Percentiles rank a stretch among this genome's conserved stretches.
Conservation (phyloP, 2,888 invertebrate species). For the Ganaspis brasiliensis region DNA sequence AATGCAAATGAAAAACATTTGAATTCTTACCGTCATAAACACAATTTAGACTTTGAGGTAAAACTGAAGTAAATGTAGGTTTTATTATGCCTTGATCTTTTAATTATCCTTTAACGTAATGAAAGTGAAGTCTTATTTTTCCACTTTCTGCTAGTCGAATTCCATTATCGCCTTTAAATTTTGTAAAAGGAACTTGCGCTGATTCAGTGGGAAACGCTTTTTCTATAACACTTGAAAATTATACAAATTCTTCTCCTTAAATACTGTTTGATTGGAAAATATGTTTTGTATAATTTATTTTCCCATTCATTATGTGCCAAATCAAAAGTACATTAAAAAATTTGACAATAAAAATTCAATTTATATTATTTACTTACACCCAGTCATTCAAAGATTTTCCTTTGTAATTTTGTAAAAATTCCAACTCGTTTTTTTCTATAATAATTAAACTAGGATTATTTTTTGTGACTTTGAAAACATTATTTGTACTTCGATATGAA, state of each 20-base stretch:
- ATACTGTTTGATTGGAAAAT: not conserved
- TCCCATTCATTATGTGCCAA: not conserved
- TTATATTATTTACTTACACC: conserved; percentile 2
- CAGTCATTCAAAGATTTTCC: not conserved
- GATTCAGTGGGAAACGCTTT: conserved; percentile 1
- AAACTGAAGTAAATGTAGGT: not conserved
- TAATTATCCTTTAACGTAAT: conserved; percentile 6
- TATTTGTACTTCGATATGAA: too few species aligned
- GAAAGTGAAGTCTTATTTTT: not conserved
- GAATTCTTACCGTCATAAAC: not conserved
- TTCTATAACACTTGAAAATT: not conserved
- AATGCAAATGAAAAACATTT: too few species aligned
- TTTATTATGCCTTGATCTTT: not conserved
- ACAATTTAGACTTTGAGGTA: not conserved
- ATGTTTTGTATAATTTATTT: not conserved
- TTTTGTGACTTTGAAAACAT: not conserved
- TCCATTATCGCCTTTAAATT: not conserved
- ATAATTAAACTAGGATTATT: conserved; percentile 47
- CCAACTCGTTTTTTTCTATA: conserved; percentile 30
- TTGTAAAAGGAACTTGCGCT: not conserved
- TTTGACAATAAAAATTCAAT: not conserved
- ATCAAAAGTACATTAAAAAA: not conserved
- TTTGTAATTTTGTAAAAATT: not conserved
- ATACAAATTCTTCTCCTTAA: not conserved
- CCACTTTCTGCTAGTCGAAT: not conserved